These are phyloP conservation scores for Craseonycteris thonglongyai DNA, from an alignment of 2,113 vertebrate species.

Conservation along the genomic window DNA sequence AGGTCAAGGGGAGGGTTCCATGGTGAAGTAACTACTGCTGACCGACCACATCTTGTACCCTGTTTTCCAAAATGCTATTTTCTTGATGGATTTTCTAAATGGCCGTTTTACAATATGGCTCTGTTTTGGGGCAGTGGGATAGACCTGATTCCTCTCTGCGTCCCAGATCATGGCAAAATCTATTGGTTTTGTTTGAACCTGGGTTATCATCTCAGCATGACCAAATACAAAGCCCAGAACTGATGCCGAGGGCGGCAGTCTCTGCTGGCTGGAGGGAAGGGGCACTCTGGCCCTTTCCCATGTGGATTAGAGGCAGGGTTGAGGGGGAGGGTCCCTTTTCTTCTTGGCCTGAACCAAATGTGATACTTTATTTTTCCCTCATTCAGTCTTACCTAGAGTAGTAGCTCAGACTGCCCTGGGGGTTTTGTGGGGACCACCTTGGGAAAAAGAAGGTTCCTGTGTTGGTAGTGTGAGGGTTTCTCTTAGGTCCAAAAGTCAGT, in stretches of 20 bases:
- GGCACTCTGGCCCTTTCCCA: neutral
- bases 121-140: neutral
- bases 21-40: neutral
- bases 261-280: neutral
- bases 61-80: neutral
- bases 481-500: neutral
- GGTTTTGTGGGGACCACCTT: neutral
- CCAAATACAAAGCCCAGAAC: neutral
- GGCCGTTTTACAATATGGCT: neutral
- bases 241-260: neutral
- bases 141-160: neutral
- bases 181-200: neutral
- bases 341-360: neutral
- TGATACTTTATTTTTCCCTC: neutral
- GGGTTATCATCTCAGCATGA: neutral
- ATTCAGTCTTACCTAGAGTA: neutral
- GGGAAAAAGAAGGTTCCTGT: neutral
- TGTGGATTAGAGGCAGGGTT: neutral
- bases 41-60: neutral
- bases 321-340: neutral
- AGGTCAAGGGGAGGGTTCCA: neutral
- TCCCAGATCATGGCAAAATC: neutral
- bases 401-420: neutral
- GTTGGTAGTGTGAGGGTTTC: neutral
- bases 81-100: neutral